Conservation (phyloP, 35 echinoderm and acorn worm genomes). For the Heliocidaris tuberculata region DNA sequence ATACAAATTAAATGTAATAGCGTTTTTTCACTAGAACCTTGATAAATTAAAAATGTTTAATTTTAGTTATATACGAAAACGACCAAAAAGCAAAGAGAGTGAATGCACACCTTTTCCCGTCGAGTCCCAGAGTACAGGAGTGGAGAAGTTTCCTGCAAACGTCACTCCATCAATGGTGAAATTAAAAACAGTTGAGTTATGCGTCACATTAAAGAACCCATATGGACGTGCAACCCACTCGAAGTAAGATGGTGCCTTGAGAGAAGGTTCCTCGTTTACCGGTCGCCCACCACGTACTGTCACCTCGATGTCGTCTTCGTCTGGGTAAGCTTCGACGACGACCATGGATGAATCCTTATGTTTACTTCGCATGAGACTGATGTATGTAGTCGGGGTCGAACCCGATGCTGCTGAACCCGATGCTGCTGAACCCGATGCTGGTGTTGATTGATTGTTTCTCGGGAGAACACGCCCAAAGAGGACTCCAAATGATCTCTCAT, state of each 20-base stretch:
- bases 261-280: slow-evolving; percentile 41
- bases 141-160: slow-evolving; percentile 65
- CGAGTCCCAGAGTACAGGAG: slow-evolving; percentile 64
- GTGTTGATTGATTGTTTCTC: neutral
- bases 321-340: slow-evolving; percentile 60
- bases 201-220: slow-evolving; percentile 86
- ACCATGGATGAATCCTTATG: slow-evolving; percentile 41
- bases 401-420: neutral
- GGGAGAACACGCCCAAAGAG: slow-evolving; percentile 78
- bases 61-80: neutral
- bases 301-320: slow-evolving; percentile 57
- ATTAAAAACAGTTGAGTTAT: slow-evolving; percentile 62
- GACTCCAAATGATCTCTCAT: slow-evolving; percentile 65
- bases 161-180: slow-evolving; percentile 63
- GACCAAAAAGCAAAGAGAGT: neutral
- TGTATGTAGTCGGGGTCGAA: slow-evolving; percentile 39
- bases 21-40: too few relatives aligned
- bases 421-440: neutral
- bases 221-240: slow-evolving; percentile 64
- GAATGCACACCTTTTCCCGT: slow-evolving; percentile 67
- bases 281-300: slow-evolving; percentile 52
- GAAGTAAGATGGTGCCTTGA: slow-evolving; percentile 63
- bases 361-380: slow-evolving; percentile 61
- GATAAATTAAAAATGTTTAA: too few relatives aligned
- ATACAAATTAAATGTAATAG: too few relatives aligned